These are phyloP conservation scores for Psammodynastes pulverulentus DNA, from an alignment of 2,113 vertebrate species.

Conservation along the genomic window DNA sequence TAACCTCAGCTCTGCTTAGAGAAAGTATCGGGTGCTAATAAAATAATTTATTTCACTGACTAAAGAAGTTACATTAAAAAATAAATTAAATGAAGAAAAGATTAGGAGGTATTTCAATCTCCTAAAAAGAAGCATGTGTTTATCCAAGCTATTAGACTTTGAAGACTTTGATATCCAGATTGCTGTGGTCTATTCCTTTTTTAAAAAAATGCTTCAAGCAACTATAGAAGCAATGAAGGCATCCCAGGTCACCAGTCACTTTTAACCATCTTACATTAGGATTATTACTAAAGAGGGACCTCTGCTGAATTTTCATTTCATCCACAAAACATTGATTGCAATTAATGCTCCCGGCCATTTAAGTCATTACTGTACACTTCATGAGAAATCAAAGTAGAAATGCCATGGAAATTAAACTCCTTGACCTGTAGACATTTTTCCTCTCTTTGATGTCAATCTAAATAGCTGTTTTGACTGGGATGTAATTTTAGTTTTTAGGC, in stretches of 20 bases:
- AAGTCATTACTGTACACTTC: slow-evolving; percentile 52
- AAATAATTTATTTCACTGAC: not conserved
- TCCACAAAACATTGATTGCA: slow-evolving; percentile 44
- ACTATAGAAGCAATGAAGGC: not conserved
- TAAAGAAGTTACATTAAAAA: slow-evolving; percentile 1
- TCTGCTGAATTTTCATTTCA: slow-evolving; percentile 38
- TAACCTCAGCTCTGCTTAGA: not conserved
- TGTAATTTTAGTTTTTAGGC: slow-evolving; percentile 50
- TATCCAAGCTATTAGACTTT: not conserved
- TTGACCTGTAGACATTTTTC: slow-evolving; percentile 56
- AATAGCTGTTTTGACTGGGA: slow-evolving; percentile 64
- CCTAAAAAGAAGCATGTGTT: rapidly evolving
- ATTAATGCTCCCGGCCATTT: slow-evolving; percentile 63
- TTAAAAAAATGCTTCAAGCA: not conserved
- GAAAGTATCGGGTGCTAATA: not conserved
- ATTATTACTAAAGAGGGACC: slow-evolving; percentile 20
- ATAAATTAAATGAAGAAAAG: not conserved
- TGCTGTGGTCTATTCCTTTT: not conserved
- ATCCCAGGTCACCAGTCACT: not conserved
- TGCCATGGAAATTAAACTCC: slow-evolving; percentile 68
- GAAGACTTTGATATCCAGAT: not conserved
- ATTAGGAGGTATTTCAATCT: not conserved
- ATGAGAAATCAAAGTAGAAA: slow-evolving; percentile 61
- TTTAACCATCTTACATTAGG: slow-evolving; percentile 14
- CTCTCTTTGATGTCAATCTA: slow-evolving; percentile 63